These are phyloP conservation scores for Semicossyphus pulcher DNA, from an alignment of 2,113 vertebrate species.

Conservation along the genomic window DNA sequence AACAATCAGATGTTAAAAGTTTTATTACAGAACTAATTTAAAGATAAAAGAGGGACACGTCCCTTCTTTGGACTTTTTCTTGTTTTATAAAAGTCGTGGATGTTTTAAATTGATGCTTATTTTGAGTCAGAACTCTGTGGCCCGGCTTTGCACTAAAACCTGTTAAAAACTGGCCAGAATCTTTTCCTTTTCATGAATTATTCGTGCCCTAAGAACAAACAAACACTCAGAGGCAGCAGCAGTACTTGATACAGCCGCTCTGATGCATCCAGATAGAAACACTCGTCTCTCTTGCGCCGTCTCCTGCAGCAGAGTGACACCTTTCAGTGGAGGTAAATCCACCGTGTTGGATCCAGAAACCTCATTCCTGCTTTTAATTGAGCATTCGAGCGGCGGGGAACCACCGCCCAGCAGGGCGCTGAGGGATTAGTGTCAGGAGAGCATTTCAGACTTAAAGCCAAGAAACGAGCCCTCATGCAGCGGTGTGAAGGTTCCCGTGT, in stretches of 20 bases:
- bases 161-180: no score
- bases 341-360: rapidly evolving
- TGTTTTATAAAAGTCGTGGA: no score
- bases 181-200: no score
- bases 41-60: no score
- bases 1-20: no score
- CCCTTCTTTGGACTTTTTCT: no score
- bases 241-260: not conserved
- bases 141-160: no score
- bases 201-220: no score
- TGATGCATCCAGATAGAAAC: not conserved
- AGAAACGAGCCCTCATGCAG: slow-evolving; percentile 3
- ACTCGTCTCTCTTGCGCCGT: not conserved
- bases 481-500: not conserved
- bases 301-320: not conserved
- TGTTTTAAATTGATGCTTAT: no score
- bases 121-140: no score
- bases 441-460: slow-evolving; percentile 3
- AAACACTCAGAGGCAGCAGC: no score
- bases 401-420: not conserved
- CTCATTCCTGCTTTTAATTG: slow-evolving; percentile 49
- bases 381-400: slow-evolving; percentile 33
- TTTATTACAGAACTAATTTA: no score
- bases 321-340: slow-evolving; percentile 9
- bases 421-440: slow-evolving; percentile 61